A percentile compares a stretch with the other conserved stretches of the same genome.
Evolutionary conservation across 2,888 invertebrate genomes (phyloP).

Genomic region (Syrista parreyssii): DNA sequence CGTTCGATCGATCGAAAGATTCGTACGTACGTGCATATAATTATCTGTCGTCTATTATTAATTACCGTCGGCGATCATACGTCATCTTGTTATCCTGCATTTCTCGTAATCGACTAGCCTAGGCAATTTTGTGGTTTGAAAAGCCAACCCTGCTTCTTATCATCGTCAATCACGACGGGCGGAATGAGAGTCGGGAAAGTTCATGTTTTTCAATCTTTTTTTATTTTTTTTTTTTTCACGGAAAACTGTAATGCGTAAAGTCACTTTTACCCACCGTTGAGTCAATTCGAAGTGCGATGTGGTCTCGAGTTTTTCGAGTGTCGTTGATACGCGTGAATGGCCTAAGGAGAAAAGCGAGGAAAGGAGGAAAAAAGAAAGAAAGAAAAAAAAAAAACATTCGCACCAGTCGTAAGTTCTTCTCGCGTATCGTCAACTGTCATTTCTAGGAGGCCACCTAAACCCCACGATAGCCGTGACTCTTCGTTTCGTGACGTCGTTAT

Average conservation of each 20-base stretch:
- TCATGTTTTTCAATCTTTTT: not conserved
- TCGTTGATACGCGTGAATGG: not conserved
- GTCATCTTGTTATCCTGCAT: not conserved
- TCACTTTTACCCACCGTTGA: constrained; percentile 42
- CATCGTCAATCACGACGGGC: not conserved
- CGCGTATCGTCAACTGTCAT: constrained; percentile 26
- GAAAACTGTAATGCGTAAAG: constrained; percentile 23
- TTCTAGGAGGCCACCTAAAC: constrained; percentile 28
- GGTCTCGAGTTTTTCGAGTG: constrained; percentile 38
- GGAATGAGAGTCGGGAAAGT: not conserved
- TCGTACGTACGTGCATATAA: not conserved
- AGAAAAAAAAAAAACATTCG: constrained; percentile 33
- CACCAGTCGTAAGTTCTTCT: constrained; percentile 15
- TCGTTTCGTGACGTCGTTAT: not conserved
- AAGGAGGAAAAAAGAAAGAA: not conserved
- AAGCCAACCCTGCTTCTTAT: not conserved
- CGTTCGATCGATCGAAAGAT: not conserved
- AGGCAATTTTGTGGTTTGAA: not conserved
- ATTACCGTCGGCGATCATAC: not conserved
- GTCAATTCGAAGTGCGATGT: constrained; percentile 58
- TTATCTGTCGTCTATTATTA: not conserved
- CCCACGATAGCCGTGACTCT: not conserved
- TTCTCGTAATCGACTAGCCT: not conserved
- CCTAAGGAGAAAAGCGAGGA: not conserved
- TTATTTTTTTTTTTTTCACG: not conserved